Evolutionary conservation across 2,797 vertebrate genomes (phyloP), one percentile per base, ranked within the genome.

Genomic region (Oryzias sinensis): DNA sequence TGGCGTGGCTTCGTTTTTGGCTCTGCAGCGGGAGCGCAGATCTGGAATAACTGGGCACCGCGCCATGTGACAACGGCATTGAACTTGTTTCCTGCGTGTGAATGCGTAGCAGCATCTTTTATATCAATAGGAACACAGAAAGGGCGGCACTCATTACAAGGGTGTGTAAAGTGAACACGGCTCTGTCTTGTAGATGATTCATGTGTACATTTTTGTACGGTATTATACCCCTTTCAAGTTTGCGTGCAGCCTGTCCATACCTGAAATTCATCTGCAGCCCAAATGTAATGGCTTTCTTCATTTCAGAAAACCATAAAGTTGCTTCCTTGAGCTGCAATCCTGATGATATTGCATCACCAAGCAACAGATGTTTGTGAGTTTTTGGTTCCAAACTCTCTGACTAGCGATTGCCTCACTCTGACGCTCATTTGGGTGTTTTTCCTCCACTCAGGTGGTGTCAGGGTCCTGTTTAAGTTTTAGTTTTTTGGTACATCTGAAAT

Each of bases 351-450:
- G 81, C 84, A 77, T 88, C 82, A 87, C 72, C 9, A 42, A 57
- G 51, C 56, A 83, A 65, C 85, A 87, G 81, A 87, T 88, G 86
- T 84, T 83, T 76, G 72, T 70, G 71, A 80, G 74, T 73, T 80
- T 85, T 73, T 59, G 55, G 44, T 59, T 85, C 75, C 80, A 81
- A 83, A 70, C 59, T 67, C 25, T 60, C 62, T 43, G 63, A 64
- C 48, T 41, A 48, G 40, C 22, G 14, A 53, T 68, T 62, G 47
- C 55, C 51, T 68, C 76, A 49, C 56, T 83, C 56, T 27, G 1
- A 29, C 45, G 55, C 42, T 56, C 37, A 14, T 58, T 52, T 56
- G 50, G 58, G 67, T 27, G 46, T 46, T 62, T 52, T 59, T 41
- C 70, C 62, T 60, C 53, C 17, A 50, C 65, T 58, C 83, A 84